A percentile compares a stretch with the other conserved stretches of the same genome.
These are phyloP conservation scores for Percopsis omiscomaycus DNA, from an alignment of 2,797 vertebrate species.

Conservation along the genomic window DNA sequence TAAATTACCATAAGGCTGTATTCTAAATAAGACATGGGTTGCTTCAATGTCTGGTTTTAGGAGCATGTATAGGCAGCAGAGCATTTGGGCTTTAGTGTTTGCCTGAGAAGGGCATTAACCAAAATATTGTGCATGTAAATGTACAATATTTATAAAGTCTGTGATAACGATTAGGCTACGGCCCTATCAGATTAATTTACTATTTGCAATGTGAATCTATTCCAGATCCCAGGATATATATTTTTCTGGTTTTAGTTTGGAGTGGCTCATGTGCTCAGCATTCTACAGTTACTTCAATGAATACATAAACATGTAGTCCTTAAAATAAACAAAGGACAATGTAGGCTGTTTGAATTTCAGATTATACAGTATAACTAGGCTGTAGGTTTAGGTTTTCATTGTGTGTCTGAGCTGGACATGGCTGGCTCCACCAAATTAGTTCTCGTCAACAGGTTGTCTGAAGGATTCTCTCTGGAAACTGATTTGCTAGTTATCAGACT, in stretches of 20 bases:
- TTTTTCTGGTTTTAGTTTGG: background rate
- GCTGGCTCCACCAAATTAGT: background rate
- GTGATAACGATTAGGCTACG: background rate
- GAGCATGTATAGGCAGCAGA: too few relatives aligned
- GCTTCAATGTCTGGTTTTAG: too few relatives aligned
- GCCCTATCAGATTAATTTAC: conserved; percentile 7
- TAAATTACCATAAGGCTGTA: too few relatives aligned
- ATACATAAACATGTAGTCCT: too few relatives aligned
- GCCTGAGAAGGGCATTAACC: too few relatives aligned
- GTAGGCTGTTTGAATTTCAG: too few relatives aligned
- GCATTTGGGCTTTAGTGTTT: too few relatives aligned
- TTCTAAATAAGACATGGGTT: too few relatives aligned
- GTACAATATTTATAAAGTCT: conserved; percentile 4
- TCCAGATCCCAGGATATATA: background rate
- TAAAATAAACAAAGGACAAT: too few relatives aligned
- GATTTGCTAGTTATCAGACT: conserved; percentile 1
- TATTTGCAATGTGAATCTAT: background rate
- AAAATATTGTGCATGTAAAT: too few relatives aligned
- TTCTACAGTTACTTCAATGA: background rate
- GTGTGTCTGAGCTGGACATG: background rate
- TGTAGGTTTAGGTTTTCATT: background rate
- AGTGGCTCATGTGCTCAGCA: too few relatives aligned
- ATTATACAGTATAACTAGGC: too few relatives aligned
- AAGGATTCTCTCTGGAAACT: conserved; percentile 8
- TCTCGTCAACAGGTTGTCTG: conserved; percentile 21